Evolutionary conservation across 1,140 invertebrate genomes (phyloP), one percentile per base, ranked within the genome.

Genomic region (Lordiphosa collinella): DNA sequence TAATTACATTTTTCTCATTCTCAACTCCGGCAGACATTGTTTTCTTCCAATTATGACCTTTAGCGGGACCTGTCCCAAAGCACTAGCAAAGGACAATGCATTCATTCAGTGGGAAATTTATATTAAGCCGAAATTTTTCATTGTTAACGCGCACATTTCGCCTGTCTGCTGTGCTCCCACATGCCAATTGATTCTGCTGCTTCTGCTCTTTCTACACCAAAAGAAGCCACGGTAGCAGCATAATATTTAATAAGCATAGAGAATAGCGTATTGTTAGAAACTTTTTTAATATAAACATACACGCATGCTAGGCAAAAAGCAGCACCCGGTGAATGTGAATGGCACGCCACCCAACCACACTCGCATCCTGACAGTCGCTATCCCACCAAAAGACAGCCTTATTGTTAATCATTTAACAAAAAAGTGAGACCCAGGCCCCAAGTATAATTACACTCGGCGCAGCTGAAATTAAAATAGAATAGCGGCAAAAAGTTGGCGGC

Each of bases 201-300:
- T 22, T 6, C 22, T 25, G 5, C 22, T 25, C 22, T 25, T 25
- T 25, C 5, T 25, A 4, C 22, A 7, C 5, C 6, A 25, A 25
- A 25, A 0, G 46, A 48, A 35, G 59, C 58, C 53, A 58, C 32
- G 34, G 59, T 54, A 29, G 67, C 66, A 60, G 60, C 38, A 72
- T 62, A 62, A 69, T 82, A 60, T 76, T 67, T 73, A 70, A 74
- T 61, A 74, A 62, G 71, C 62, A 59, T 59, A 72, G 65, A 76
- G 58, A 76, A 72, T 61, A 34, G 67, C 71, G 51, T 68, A 84
- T 82, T 82, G 78, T 82, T 76, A 47, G 59, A 82, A 82, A 82
- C 67, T 82, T 82, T 82, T 84, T 84, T 82, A 84, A 82, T 82
- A 82, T 82, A 84, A 75, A 82, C 73, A 82, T 75, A 61, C 64